phyloP scores from a whole-genome alignment of 1,140 invertebrate species.

The Pseudomyrmex concolor region DNA sequence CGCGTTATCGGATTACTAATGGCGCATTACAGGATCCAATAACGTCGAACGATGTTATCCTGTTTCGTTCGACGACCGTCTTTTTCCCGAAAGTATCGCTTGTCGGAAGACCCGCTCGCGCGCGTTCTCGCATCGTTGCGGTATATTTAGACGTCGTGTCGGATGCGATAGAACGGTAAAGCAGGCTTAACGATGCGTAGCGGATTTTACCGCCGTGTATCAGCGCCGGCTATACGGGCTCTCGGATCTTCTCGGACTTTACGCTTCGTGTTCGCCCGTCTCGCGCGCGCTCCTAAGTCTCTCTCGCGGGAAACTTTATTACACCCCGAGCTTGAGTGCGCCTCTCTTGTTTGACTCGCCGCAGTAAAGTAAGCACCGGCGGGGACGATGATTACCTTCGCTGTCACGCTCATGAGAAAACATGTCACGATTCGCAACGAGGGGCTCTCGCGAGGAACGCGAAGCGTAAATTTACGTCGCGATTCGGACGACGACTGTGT shows the following conservation, averaged over 20 bases:
- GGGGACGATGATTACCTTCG: slow-evolving; percentile 62
- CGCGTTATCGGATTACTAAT: slow-evolving; percentile 54
- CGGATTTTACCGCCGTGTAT: slow-evolving; percentile 73
- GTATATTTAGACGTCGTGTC: slow-evolving; percentile 27
- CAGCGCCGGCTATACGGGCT: slow-evolving; percentile 68
- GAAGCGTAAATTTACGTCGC: slow-evolving; percentile 60
- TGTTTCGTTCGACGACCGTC: neutral
- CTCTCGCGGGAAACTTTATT: slow-evolving; percentile 69
- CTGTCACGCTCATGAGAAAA: slow-evolving; percentile 64
- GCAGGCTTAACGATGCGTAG: slow-evolving; percentile 67
- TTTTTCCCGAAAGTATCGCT: slow-evolving; percentile 12
- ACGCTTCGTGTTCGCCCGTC: slow-evolving; percentile 44
- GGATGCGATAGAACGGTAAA: slow-evolving; percentile 65
- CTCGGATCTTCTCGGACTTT: slow-evolving; percentile 64
- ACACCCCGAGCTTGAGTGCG: slow-evolving; percentile 48
- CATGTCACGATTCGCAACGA: slow-evolving; percentile 66
- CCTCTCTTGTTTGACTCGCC: slow-evolving; percentile 61
- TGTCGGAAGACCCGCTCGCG: neutral
- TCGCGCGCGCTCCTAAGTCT: slow-evolving; percentile 16
- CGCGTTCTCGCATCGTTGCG: neutral
- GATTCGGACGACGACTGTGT: slow-evolving; percentile 18
- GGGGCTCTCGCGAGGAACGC: slow-evolving; percentile 55
- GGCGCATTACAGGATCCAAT: slow-evolving; percentile 52
- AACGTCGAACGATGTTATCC: slow-evolving; percentile 10
- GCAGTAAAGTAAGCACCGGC: slow-evolving; percentile 58